These are phyloP conservation scores for Chrysopa pallens DNA, from an alignment of 1,140 invertebrate species.

Conservation along the genomic window DNA sequence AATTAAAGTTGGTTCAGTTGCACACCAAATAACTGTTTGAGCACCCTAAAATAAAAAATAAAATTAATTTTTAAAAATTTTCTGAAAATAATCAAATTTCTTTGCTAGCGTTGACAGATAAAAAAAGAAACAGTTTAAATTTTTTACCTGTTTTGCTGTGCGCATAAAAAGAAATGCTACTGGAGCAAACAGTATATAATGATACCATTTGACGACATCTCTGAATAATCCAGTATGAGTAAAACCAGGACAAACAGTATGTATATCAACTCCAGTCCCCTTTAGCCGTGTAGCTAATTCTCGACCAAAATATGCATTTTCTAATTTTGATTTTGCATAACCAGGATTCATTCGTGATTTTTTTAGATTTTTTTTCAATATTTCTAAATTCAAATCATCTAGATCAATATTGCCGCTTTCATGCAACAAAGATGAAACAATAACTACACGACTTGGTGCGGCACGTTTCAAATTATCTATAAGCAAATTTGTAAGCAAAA, in stretches of 20 bases:
- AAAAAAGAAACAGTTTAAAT: not conserved
- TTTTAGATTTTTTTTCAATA: slow-evolving; percentile 24
- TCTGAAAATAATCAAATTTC: slow-evolving; percentile 4
- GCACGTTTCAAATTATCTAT: slow-evolving; percentile 43
- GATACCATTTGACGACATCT: slow-evolving; percentile 44
- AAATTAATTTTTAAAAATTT: no score
- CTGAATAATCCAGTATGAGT: slow-evolving; percentile 62
- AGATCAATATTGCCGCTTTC: slow-evolving; percentile 49
- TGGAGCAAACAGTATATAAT: slow-evolving; percentile 48
- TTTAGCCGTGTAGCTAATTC: slow-evolving; percentile 37
- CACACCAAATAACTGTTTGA: slow-evolving; percentile 59
- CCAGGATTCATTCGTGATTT: slow-evolving; percentile 37
- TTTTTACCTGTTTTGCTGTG: slow-evolving; percentile 46
- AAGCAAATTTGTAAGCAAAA: slow-evolving; percentile 64
- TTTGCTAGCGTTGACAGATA: slow-evolving; percentile 1
- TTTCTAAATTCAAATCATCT: slow-evolving; percentile 43
- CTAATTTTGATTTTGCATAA: slow-evolving; percentile 67
- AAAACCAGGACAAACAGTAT: slow-evolving; percentile 69
- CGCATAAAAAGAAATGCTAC: slow-evolving; percentile 50
- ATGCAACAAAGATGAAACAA: slow-evolving; percentile 31
- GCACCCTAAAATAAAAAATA: slow-evolving; percentile 36
- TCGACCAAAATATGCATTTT: slow-evolving; percentile 48
- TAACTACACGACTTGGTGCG: slow-evolving; percentile 38
- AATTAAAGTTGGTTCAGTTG: slow-evolving; percentile 40
- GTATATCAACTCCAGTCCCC: slow-evolving; percentile 43